These are phyloP conservation scores for Aleiodes alternator DNA, from an alignment of 2,888 invertebrate species.

Conservation along the genomic window DNA sequence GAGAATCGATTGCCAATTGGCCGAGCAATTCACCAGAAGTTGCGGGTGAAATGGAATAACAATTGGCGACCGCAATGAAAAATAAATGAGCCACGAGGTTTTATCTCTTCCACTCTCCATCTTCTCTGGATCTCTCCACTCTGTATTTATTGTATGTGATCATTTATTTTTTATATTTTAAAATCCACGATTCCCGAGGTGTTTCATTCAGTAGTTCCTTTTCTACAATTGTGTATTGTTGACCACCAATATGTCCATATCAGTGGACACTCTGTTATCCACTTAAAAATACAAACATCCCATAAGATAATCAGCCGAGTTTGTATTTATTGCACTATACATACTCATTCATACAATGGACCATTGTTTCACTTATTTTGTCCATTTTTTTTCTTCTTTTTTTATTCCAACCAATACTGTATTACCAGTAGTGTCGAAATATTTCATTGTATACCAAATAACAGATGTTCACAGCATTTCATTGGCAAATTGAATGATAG, in stretches of 20 bases:
- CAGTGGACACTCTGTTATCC: conserved; percentile 32
- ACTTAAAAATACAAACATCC: conserved; percentile 54
- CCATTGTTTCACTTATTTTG: conserved; percentile 58
- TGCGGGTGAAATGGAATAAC: conserved; percentile 51
- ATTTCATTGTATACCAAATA: no score
- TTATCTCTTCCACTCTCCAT: conserved; percentile 46
- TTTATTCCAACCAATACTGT: background rate
- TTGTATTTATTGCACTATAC: conserved; percentile 63
- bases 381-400: background rate
- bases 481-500: no score
- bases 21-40: no score
- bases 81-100: conserved; percentile 58
- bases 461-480: no score
- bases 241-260: conserved; percentile 63
- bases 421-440: background rate
- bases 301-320: conserved; percentile 67
- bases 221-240: conserved; percentile 51
- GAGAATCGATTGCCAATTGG: no score
- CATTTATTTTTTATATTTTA: conserved; percentile 36
- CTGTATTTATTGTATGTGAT: background rate
- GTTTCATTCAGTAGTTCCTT: conserved; percentile 40
- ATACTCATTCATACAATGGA: conserved; percentile 59
- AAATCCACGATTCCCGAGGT: background rate
- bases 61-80: conserved; percentile 58
- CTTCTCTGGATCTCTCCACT: conserved; percentile 13